Percentiles rank a stretch among this genome's conserved stretches.
Evolutionary conservation across 1,140 invertebrate species (phyloP).

Genomic region (Apis cerana): DNA sequence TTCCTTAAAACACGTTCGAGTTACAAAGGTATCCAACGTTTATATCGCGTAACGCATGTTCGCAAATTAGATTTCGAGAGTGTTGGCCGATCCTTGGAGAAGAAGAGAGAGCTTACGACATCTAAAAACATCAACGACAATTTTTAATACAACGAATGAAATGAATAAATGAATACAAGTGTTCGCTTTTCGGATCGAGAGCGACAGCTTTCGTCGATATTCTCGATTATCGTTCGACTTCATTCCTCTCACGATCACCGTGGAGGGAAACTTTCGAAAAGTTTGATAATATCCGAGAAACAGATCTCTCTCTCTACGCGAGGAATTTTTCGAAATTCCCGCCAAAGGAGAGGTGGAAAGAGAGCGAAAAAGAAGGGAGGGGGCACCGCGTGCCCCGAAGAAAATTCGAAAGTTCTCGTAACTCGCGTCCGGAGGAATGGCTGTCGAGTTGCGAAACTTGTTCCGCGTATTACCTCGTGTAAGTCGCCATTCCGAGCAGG

Average conservation of each 20-base stretch:
- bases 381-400: constrained; percentile 42
- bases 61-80: not conserved
- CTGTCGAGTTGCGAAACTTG: constrained; percentile 61
- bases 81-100: too few relatives aligned
- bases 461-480: constrained; percentile 63
- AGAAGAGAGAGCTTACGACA: too few relatives aligned
- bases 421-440: constrained; percentile 56
- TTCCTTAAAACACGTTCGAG: not conserved
- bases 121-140: too few relatives aligned
- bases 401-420: constrained; percentile 61
- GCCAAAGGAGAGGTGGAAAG: constrained; percentile 13
- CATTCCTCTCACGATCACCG: too few relatives aligned
- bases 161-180: too few relatives aligned
- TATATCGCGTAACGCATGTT: not conserved
- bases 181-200: too few relatives aligned
- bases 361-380: constrained; percentile 3
- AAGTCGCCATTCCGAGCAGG: constrained; percentile 51
- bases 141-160: too few relatives aligned
- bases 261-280: not conserved
- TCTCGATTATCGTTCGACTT: not conserved
- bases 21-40: not conserved
- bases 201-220: not conserved
- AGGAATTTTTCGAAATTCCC: constrained; percentile 45
- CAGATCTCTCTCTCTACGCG: too few relatives aligned
- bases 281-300: not conserved